Base-by-base conservation (phyloP, 2,113 vertebrate genomes). In the Gallinago media region DNA sequence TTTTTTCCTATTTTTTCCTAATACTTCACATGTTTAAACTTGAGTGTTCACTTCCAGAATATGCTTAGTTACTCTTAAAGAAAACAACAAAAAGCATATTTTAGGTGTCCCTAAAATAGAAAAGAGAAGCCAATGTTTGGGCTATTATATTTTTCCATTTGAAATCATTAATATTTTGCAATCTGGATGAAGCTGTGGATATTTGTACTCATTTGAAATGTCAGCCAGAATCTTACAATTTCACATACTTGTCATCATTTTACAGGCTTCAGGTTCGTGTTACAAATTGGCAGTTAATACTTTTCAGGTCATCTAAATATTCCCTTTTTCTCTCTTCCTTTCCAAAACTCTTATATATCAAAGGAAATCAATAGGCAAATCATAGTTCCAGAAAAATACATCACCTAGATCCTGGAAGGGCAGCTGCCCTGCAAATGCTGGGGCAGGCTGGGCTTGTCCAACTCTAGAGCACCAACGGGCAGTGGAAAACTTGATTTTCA, bases 141-240 rank as follows among this genome's bases (percentile, higher is more conserved):
- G 61, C 76, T 80, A 62, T 92, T 94, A 66, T 70, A 79, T 96
- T 96, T 97, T 97, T 97, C 96, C 96, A 92, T 94, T 75, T 92
- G 92, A 92, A 97, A 95, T 94, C 88, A 55, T 65, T 38, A 76
- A 95, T 93, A 92, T 97, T 97, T 97, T 96, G 96, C 96, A 97
- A 97, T 97, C 96, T 96, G 96, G 96, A 96, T 75, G 88, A 32
- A 72, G 66, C 92, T 49, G 65, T 89, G 96, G 88, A 89, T 96
- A 58, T 94, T 94, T 96, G 76, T 85, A 12, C 86, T 96, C 92
- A 54, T 54, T 54, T 38, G 92, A 96, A 97, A 96, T 95, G 94
- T 96, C 96, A 97, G 96, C 96, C 96, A 97, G 88, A 85, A 49
- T 85, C 91, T 92, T 52, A 79, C 79, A 75, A 46, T 68, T 93